phyloP scores from a whole-genome alignment of 2,113 vertebrate species.

The Oryctolagus cuniculus region mOryCun1.1 NC_091440.1:55068501-55069000 shows the following conservation, averaged over 20 bases:
- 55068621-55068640: no score
- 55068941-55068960: slow-evolving; percentile 31
- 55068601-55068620: no score
- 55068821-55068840: slow-evolving; percentile 49
- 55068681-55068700: no score
- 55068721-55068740: slow-evolving; percentile 30
- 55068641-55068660: no score
- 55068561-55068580: no score
- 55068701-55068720: background rate
- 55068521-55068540: no score
- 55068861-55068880: slow-evolving; percentile 58
- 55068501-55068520: no score
- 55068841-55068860: slow-evolving; percentile 13
- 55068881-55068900: slow-evolving; percentile 58
- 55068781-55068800: slow-evolving; percentile 40
- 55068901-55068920: slow-evolving; percentile 17
- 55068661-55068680: no score
- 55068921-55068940: slow-evolving; percentile 53
- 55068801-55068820: slow-evolving; percentile 20
- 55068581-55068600: no score
- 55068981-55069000: background rate
- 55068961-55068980: slow-evolving; percentile 23
- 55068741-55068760: slow-evolving; percentile 4
- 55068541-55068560: no score
- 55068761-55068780: background rate